These are phyloP conservation scores for Phaethornis superciliosus DNA, from an alignment of 2,113 vertebrate species.

Conservation along the genomic window DNA sequence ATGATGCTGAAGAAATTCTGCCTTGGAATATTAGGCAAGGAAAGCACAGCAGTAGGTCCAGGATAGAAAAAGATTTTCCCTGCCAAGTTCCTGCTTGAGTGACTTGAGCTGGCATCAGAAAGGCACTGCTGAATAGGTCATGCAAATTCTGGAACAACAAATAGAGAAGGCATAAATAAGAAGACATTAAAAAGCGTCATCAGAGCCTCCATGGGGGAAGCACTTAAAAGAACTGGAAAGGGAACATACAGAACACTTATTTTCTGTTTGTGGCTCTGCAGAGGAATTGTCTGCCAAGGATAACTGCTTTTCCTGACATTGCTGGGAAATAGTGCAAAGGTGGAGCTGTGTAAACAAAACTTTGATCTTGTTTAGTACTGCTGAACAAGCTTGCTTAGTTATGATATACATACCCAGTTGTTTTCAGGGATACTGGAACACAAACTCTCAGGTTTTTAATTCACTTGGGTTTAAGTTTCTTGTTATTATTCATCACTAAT, in stretches of 20 bases:
- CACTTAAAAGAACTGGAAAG: background rate
- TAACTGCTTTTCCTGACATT: background rate
- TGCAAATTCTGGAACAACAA: background rate
- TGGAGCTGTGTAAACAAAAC: background rate
- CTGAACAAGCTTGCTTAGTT: background rate
- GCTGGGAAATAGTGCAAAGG: background rate
- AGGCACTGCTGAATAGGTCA: background rate
- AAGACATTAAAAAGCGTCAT: background rate
- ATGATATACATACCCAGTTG: background rate
- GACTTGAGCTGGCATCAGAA: background rate
- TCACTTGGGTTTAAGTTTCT: background rate
- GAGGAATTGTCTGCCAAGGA: background rate
- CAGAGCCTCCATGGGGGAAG: background rate
- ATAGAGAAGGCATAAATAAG: background rate
- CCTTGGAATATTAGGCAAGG: background rate
- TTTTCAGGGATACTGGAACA: background rate
- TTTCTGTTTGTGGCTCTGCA: background rate
- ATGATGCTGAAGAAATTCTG: background rate
- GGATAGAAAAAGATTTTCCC: background rate
- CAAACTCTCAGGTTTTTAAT: background rate
- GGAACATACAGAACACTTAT: background rate
- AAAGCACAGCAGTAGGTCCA: background rate
- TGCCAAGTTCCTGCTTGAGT: background rate
- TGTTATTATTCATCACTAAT: background rate
- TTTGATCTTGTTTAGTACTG: background rate